phyloP scores from a whole-genome alignment of 2,113 vertebrate species.

The Dicerorhinus sumatrensis region DNA sequence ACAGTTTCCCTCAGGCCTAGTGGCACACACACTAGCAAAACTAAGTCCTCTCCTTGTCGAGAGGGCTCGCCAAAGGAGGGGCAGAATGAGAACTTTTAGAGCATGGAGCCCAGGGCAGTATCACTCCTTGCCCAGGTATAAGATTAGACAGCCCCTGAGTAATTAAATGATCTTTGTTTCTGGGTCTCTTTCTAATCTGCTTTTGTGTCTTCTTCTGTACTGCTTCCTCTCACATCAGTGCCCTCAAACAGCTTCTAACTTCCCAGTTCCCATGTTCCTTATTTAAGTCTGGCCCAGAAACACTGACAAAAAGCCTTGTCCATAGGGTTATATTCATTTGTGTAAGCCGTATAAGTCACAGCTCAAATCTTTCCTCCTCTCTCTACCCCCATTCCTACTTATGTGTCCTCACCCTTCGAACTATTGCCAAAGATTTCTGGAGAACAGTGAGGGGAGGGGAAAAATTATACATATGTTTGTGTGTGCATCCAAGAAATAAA shows the following conservation, averaged over 20 bases:
- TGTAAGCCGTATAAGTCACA: not conserved
- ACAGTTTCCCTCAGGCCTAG: not conserved
- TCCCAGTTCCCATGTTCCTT: not conserved
- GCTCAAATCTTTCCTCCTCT: not conserved
- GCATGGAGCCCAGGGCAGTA: not conserved
- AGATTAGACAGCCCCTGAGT: not conserved
- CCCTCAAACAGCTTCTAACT: not conserved
- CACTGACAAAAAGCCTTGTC: constrained; percentile 4
- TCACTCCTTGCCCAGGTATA: not conserved
- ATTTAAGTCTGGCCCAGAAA: constrained; percentile 43
- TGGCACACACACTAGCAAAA: not conserved
- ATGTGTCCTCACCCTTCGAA: constrained; percentile 1
- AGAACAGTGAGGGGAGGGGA: not conserved
- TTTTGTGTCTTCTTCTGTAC: not conserved
- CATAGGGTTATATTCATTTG: not conserved
- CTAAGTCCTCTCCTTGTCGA: not conserved
- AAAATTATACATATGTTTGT: not conserved
- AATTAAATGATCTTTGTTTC: constrained; percentile 39
- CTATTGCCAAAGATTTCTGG: constrained; percentile 22
- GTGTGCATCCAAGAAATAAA: constrained; percentile 39
- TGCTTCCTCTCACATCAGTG: not conserved
- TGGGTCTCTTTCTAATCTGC: not conserved
- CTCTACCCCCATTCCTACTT: not conserved
- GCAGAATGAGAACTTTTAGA: not conserved
- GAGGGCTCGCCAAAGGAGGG: not conserved